Percentiles rank a stretch among this genome's conserved stretches.
phyloP scores from a whole-genome alignment of 2,888 invertebrate species.

The Clepsis dumicolana region DNA sequence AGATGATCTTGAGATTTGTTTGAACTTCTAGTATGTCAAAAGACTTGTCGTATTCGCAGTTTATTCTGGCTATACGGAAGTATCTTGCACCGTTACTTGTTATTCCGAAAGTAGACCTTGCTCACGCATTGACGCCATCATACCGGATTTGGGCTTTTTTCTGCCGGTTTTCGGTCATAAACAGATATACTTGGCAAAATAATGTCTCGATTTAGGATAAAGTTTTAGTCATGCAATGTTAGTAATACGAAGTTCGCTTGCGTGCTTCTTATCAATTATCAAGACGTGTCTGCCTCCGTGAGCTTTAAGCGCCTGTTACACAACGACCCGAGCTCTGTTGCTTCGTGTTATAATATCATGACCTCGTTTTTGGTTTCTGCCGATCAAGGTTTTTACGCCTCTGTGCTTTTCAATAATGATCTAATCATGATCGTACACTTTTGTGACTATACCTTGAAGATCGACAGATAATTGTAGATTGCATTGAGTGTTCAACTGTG shows the following conservation, averaged over 20 bases:
- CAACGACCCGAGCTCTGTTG: conserved; percentile 9
- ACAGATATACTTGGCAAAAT: neutral
- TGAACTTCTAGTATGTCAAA: neutral
- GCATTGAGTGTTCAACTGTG: neutral
- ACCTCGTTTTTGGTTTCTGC: conserved; percentile 39
- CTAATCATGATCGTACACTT: conserved; percentile 33
- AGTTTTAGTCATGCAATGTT: conserved; percentile 7
- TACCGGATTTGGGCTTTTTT: neutral
- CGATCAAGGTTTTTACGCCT: conserved; percentile 38
- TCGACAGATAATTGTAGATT: neutral
- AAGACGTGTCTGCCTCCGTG: conserved; percentile 20
- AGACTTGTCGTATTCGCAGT: neutral
- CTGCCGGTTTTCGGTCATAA: neutral
- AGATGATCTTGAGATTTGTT: neutral
- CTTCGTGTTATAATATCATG: conserved; percentile 27
- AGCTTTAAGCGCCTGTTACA: conserved; percentile 29
- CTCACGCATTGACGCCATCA: neutral
- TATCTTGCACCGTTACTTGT: neutral
- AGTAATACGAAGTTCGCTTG: conserved; percentile 34
- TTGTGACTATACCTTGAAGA: conserved; percentile 23
- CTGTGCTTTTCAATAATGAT: conserved; percentile 36
- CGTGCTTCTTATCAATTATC: conserved; percentile 26
- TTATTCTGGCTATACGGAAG: neutral
- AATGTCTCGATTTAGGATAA: neutral
- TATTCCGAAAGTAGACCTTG: neutral